A percentile compares a stretch with the other conserved stretches of the same genome.
Evolutionary conservation across 1,140 invertebrate species (phyloP).

Genomic region (Polypedilum vanderplanki): DNA sequence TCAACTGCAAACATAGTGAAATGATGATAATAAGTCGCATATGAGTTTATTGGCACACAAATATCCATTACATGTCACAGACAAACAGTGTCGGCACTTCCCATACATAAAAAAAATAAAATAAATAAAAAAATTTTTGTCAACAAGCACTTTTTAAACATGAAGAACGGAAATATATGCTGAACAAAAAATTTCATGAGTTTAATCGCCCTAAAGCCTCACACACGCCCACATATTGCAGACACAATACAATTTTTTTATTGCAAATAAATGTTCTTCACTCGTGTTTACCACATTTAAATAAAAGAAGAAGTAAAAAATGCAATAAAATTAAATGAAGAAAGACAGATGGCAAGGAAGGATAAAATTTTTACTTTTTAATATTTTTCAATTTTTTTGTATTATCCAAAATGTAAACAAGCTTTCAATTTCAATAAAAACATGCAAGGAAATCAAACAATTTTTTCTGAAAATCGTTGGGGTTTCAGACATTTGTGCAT

Average conservation of each 20-base stretch:
- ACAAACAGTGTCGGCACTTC: background rate
- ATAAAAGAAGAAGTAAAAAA: no score
- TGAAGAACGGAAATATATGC: background rate
- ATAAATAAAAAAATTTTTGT: background rate
- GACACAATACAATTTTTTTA: background rate
- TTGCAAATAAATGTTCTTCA: no score
- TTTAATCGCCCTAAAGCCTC: background rate
- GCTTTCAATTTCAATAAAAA: background rate
- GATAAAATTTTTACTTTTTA: no score
- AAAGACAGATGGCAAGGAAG: no score
- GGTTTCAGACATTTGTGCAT: background rate
- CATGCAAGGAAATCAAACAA: background rate
- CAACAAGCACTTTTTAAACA: background rate
- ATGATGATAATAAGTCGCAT: no score
- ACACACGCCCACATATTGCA: background rate
- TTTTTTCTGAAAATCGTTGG: background rate
- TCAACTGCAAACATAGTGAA: no score
- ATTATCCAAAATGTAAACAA: background rate
- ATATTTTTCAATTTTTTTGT: background rate
- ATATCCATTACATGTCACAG: conserved; percentile 5
- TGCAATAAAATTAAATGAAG: no score
- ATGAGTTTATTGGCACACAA: background rate
- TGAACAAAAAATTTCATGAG: background rate
- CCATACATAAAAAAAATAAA: background rate
- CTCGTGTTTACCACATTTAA: no score